phyloP scores from a whole-genome alignment of 2,888 invertebrate species.

The Pammene fasciana region DNA sequence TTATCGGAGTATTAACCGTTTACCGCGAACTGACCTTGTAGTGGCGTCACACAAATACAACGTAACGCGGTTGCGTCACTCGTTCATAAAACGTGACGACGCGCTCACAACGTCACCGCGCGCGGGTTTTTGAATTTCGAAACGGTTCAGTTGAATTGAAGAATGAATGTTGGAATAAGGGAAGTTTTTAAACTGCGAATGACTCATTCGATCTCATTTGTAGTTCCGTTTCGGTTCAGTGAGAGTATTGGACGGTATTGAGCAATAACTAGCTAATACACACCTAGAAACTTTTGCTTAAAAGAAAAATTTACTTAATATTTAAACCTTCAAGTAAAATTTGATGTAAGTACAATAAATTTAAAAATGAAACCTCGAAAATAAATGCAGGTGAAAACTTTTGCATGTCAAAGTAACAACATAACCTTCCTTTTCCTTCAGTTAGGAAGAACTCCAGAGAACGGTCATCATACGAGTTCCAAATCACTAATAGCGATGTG shows the following conservation, averaged over 20 bases:
- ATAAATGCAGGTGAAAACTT: too few species aligned
- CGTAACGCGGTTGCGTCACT: slow-evolving; percentile 48
- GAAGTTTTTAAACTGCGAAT: slow-evolving; percentile 13
- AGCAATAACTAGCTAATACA: neutral
- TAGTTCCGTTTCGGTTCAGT: slow-evolving; percentile 10
- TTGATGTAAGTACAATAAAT: too few species aligned
- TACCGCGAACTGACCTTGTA: slow-evolving; percentile 43
- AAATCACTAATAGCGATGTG: neutral
- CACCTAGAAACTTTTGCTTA: too few species aligned
- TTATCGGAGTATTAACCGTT: slow-evolving; percentile 42
- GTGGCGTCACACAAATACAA: slow-evolving; percentile 46
- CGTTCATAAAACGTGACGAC: slow-evolving; percentile 22
- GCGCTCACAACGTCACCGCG: slow-evolving; percentile 46
- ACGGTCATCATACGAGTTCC: too few species aligned
- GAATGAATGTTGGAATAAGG: slow-evolving; percentile 16
- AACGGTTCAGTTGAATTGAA: slow-evolving; percentile 15
- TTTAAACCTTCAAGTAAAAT: too few species aligned
- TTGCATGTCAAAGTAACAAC: too few species aligned
- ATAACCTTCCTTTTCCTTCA: too few species aligned
- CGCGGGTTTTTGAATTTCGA: slow-evolving; percentile 46
- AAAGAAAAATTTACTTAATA: too few species aligned
- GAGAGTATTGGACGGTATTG: neutral
- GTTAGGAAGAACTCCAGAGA: too few species aligned
- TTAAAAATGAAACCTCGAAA: too few species aligned
- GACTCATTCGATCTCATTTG: slow-evolving; percentile 21